Evolutionary conservation across 2,797 vertebrate genomes (phyloP).

Genomic region (Lophius americanus): DNA sequence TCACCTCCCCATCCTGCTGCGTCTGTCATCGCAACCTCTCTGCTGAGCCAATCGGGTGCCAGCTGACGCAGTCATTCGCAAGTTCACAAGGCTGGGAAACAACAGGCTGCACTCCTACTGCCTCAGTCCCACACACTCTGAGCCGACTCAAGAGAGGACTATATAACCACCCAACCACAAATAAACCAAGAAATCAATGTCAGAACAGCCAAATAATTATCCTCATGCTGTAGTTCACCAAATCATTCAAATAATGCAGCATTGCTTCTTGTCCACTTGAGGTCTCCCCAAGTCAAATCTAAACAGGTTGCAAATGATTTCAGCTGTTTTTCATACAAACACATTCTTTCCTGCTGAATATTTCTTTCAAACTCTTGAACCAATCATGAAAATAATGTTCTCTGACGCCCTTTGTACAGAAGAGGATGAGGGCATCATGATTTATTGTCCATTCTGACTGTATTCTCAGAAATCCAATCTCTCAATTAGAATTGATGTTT

Average conservation of each 20-base stretch:
- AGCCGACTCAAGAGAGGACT: background rate
- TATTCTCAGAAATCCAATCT: no score
- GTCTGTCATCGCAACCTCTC: slow-evolving; percentile 9
- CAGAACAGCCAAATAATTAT: no score
- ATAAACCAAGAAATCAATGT: background rate
- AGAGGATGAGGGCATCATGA: no score
- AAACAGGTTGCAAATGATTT: background rate
- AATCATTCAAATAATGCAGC: background rate
- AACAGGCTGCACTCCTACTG: background rate
- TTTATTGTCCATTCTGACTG: no score
- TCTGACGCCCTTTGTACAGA: no score
- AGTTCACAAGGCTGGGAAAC: background rate
- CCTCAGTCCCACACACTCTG: slow-evolving; percentile 5
- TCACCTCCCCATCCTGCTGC: slow-evolving; percentile 23
- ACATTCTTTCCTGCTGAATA: background rate
- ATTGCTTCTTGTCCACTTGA: slow-evolving; percentile 16
- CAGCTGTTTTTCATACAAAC: background rate
- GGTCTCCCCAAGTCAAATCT: slow-evolving; percentile 11
- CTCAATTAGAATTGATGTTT: background rate
- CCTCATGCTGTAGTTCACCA: no score
- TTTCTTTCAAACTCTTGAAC: no score
- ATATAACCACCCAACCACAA: no score
- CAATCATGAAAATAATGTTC: no score
- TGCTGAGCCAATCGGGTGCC: slow-evolving; percentile 59
- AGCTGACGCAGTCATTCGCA: slow-evolving; percentile 55